Conservation (phyloP, 2,113 vertebrate genomes). For the Cinclus mexicanus region DNA sequence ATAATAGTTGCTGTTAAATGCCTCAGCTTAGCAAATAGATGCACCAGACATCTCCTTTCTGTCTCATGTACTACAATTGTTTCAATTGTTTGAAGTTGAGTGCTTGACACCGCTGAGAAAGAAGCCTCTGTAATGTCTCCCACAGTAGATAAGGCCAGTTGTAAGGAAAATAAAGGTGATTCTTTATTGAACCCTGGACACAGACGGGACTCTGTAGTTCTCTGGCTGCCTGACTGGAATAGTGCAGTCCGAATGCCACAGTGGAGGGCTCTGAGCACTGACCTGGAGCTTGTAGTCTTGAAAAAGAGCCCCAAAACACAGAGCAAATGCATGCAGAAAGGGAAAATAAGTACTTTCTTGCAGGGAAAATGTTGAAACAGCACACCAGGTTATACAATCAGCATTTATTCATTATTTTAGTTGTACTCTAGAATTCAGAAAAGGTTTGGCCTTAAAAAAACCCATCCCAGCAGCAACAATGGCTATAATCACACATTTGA, state of each 20-base stretch:
- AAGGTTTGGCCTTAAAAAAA: slow-evolving; percentile 27
- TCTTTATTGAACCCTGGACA: slow-evolving; percentile 12
- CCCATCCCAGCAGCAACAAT: slow-evolving; percentile 62
- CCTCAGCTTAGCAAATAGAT: slow-evolving; percentile 30
- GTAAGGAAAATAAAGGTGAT: slow-evolving; percentile 49
- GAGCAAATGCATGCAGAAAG: neutral
- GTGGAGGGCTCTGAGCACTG: neutral
- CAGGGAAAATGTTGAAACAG: slow-evolving; percentile 63
- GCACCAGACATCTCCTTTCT: slow-evolving; percentile 35
- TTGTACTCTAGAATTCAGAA: slow-evolving; percentile 66
- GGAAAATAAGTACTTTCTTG: slow-evolving; percentile 51
- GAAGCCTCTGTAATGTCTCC: slow-evolving; percentile 44
- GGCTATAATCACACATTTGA: slow-evolving; percentile 75
- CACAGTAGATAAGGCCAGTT: slow-evolving; percentile 39
- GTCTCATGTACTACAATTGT: slow-evolving; percentile 26
- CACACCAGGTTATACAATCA: slow-evolving; percentile 59
- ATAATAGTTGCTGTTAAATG: slow-evolving; percentile 41
- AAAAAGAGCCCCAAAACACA: neutral
- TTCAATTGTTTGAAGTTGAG: slow-evolving; percentile 38
- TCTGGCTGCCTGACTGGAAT: neutral
- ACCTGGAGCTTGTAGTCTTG: neutral
- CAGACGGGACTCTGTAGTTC: neutral
- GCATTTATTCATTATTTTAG: slow-evolving; percentile 66
- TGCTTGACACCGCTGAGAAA: slow-evolving; percentile 47
- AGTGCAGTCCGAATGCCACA: neutral